phyloP scores from a whole-genome alignment of 1,140 invertebrate genomes.

The Tetragonula clypearis region DNA sequence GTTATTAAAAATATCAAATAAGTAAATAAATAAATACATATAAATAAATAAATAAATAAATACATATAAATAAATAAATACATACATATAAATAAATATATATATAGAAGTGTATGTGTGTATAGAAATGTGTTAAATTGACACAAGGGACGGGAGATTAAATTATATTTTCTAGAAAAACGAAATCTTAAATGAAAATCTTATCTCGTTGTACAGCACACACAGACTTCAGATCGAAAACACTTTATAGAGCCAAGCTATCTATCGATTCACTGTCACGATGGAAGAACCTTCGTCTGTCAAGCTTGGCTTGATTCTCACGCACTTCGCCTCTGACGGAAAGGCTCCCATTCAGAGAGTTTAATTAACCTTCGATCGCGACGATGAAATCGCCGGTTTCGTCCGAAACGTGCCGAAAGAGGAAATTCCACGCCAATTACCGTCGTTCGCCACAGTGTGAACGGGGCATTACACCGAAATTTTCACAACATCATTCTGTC shows the following conservation, averaged over 20 bases:
- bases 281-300: background rate
- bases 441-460: background rate
- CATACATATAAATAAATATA: no score
- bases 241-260: background rate
- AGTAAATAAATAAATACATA: no score
- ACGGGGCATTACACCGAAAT: no score
- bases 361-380: conserved; percentile 24
- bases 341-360: background rate
- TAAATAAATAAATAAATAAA: no score
- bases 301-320: background rate
- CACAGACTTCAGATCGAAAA: no score
- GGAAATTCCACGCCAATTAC: background rate
- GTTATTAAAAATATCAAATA: no score
- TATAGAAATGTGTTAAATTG: no score
- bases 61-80: no score
- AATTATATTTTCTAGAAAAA: no score
- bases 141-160: no score
- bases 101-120: no score
- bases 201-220: background rate
- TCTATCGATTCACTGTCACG: background rate
- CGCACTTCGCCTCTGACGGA: background rate
- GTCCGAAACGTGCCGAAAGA: background rate
- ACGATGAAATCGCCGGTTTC: conserved; percentile 2
- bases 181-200: background rate
- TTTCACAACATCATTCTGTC: no score